Base-by-base conservation (phyloP, 1,140 invertebrate species). In the Phenacoccus solenopsis region DNA sequence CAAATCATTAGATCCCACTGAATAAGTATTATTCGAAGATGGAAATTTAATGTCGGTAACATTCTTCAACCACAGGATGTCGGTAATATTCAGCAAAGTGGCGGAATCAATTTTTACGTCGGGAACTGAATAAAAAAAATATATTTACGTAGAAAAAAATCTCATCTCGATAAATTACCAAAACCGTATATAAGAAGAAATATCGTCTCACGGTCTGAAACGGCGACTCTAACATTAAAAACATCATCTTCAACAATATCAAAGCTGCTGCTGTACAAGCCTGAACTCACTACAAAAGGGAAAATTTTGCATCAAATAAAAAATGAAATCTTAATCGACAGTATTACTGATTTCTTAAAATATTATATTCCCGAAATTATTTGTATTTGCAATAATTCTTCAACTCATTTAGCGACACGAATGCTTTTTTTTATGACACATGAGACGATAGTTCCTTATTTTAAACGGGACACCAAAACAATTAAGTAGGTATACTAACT, bases 21-120 rank as follows among this genome's bases (percentile, higher is more conserved):
- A 64, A 64, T 64, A 64, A 9, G 59, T 25, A 64, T 64, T 64
- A 64, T 64, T 64, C 1, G 59, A 64, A 5, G 59, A 64, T 24
- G 59, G 59, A 22, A 64, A 64, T 22, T 64, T 64, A 24, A 64
- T 64, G 21, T 64, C 59, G 2, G 59, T 24, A 24, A 25, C 25
- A 64, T 64, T 64, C 16, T 64, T 24, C 20, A 64, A 20, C 59
- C 59, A 64, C 22, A 24, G 3, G 25, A 64, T 64, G 25, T 64
- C 59, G 16, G 22, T 64, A 27, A 64, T 24, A 64, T 64, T 64
- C 38, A 49, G 20, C 38, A n/a, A 49, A n/a, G 20, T 16, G 20
- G 13, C 38, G 16, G 38, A 49, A 32, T 32, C 30, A n/a, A n/a
- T 16, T 5, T 49, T 16, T 9, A n/a, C n/a, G n/a, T n/a, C n/a